Conservation (phyloP, 2,797 vertebrate species). For the Sebastes jordani region DNA sequence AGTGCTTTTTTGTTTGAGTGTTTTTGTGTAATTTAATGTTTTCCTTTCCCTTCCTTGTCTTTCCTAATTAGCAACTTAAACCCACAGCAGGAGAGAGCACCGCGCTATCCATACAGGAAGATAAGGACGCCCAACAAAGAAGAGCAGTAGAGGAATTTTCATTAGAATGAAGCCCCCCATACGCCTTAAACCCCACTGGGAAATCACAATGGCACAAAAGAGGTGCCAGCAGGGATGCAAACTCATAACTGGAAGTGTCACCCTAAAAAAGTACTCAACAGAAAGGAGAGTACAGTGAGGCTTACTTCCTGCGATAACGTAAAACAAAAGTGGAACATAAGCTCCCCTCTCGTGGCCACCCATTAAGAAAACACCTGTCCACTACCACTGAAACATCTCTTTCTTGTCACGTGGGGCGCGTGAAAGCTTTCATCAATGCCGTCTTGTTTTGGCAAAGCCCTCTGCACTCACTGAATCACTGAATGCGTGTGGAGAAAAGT, state of each 20-base stretch:
- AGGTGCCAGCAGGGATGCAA: slow-evolving; percentile 71
- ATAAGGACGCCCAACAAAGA: slow-evolving; percentile 83
- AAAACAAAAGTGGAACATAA: slow-evolving; percentile 39
- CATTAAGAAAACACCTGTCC: slow-evolving; percentile 66
- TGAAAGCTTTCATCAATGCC: slow-evolving; percentile 77
- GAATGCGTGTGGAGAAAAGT: slow-evolving; percentile 63
- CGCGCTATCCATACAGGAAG: slow-evolving; percentile 76
- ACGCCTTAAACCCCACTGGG: slow-evolving; percentile 79
- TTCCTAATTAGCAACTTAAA: slow-evolving; percentile 87
- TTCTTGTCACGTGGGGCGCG: slow-evolving; percentile 63
- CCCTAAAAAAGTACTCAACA: slow-evolving; percentile 61
- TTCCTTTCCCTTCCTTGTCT: slow-evolving; percentile 70
- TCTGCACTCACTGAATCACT: slow-evolving; percentile 68
- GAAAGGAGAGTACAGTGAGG: slow-evolving; percentile 62
- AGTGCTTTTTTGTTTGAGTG: slow-evolving; percentile 38
- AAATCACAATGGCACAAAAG: slow-evolving; percentile 82
- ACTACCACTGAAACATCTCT: slow-evolving; percentile 66
- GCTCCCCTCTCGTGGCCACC: slow-evolving; percentile 31
- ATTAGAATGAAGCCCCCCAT: slow-evolving; percentile 84
- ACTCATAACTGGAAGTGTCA: slow-evolving; percentile 80
- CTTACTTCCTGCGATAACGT: slow-evolving; percentile 54
- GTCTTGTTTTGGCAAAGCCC: slow-evolving; percentile 77
- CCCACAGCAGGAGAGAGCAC: slow-evolving; percentile 83
- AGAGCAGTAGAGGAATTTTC: slow-evolving; percentile 85
- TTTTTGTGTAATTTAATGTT: slow-evolving; percentile 72